phyloP scores from a whole-genome alignment of 2,113 vertebrate species.

The Tachycineta bicolor region DNA sequence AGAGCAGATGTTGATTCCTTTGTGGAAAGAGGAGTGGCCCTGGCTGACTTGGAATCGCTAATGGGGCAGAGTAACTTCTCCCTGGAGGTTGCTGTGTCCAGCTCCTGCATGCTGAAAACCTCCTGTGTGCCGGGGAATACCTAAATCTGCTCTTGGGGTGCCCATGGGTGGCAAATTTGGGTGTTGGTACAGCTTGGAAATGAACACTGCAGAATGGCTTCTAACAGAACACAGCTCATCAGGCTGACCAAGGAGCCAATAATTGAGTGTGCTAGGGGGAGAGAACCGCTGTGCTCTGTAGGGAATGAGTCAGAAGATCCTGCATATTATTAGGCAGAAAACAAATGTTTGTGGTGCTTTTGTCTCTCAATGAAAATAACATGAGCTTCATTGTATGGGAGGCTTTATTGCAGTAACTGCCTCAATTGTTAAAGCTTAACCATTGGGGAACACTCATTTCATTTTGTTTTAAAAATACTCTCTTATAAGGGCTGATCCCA shows the following conservation, averaged over 20 bases:
- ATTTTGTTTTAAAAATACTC: neutral
- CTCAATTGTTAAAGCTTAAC: neutral
- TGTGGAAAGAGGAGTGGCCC: neutral
- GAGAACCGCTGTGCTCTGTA: neutral
- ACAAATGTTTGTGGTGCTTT: constrained; percentile 36
- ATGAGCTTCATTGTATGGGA: neutral
- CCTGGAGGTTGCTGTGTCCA: neutral
- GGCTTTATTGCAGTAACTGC: neutral
- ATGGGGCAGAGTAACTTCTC: rapidly evolving
- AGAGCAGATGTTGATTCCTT: constrained; percentile 1
- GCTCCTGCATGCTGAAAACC: neutral
- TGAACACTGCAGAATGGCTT: neutral
- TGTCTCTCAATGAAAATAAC: neutral
- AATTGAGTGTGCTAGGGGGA: neutral
- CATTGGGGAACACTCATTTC: neutral
- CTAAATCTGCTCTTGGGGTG: neutral
- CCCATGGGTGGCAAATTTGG: neutral
- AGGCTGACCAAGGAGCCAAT: neutral
- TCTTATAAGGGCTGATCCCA: neutral
- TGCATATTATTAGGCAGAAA: neutral
- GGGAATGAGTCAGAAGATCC: neutral
- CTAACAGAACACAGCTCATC: neutral
- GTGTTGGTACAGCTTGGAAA: neutral
- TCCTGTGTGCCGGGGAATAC: neutral
- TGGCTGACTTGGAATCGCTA: neutral